These are phyloP conservation scores for Bursaphelenchus mucronatus DNA, from an alignment of 1,140 invertebrate genomes.

Conservation along the genomic window DNA sequence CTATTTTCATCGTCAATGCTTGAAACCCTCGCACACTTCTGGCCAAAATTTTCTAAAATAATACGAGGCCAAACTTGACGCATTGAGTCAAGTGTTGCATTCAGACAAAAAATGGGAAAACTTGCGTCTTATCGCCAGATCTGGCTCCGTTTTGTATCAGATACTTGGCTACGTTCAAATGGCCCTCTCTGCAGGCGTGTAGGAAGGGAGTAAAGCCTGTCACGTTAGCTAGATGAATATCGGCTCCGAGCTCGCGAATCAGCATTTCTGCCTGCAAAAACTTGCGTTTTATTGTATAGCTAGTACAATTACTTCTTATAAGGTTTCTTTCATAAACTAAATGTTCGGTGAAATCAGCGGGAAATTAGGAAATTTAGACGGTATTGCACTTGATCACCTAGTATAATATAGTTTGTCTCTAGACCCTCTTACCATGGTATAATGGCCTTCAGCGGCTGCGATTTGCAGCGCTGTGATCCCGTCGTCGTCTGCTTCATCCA, in stretches of 20 bases:
- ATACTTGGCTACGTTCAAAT: conserved; percentile 94
- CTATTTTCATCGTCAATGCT: no score
- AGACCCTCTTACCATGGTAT: conserved; percentile 22
- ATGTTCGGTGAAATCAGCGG: neutral
- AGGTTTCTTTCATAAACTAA: conserved; percentile 11
- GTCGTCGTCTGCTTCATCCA: conserved; percentile 28
- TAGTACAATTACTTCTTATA: neutral
- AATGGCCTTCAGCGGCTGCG: conserved; percentile 28
- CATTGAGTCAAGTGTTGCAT: no score
- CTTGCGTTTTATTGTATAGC: no score
- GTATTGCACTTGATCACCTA: neutral
- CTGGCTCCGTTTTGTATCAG: conserved; percentile 75
- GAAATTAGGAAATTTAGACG: neutral
- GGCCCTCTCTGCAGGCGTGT: conserved; percentile 96
- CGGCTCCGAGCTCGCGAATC: conserved; percentile 87
- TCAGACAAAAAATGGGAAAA: conserved; percentile 62
- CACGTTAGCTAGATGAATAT: conserved; percentile 95
- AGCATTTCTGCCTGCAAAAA: conserved; percentile 61
- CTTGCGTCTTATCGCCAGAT: conserved; percentile 40
- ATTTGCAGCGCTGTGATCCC: conserved; percentile 33
- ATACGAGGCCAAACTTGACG: no score
- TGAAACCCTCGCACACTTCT: no score
- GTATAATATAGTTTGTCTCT: neutral
- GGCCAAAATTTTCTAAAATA: no score
- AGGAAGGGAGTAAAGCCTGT: conserved; percentile 97